phyloP scores from a whole-genome alignment of 2,888 invertebrate species.

The Melikaiella ostensackeni region DNA sequence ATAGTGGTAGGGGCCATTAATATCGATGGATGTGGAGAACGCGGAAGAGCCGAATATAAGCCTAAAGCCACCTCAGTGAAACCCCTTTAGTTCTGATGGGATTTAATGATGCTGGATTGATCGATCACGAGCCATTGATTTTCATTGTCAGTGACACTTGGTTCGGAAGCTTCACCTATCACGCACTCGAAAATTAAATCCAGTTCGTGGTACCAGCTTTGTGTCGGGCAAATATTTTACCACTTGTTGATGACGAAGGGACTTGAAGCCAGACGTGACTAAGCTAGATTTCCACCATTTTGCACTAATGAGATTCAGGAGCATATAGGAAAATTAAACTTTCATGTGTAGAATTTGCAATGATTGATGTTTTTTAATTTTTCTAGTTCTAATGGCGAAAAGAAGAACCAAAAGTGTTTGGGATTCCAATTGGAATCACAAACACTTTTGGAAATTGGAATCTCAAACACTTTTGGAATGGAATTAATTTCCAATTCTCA shows the following conservation, averaged over 20 bases:
- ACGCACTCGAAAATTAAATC: constrained; percentile 3
- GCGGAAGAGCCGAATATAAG: not conserved
- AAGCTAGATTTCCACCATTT: not conserved
- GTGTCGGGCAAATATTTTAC: not conserved
- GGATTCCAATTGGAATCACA: too few relatives aligned
- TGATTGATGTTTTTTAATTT: too few relatives aligned
- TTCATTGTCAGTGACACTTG: constrained; percentile 1
- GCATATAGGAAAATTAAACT: not conserved
- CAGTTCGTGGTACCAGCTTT: not conserved
- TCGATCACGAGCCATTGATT: constrained; percentile 12
- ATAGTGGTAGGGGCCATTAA: not conserved
- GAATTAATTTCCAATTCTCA: too few relatives aligned
- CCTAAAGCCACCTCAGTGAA: not conserved
- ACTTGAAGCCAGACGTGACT: not conserved
- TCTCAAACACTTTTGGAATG: too few relatives aligned
- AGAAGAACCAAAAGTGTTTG: too few relatives aligned
- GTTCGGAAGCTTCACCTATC: constrained; percentile 5
- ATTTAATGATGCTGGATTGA: not conserved
- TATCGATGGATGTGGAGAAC: not conserved
- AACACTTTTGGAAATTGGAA: too few relatives aligned
- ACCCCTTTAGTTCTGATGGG: not conserved
- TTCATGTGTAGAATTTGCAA: not conserved
- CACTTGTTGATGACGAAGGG: not conserved
- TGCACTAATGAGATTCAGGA: not conserved
- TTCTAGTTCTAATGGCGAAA: too few relatives aligned